phyloP scores from a whole-genome alignment of 2,797 vertebrate genomes.

The Coregonus sp. region DNA sequence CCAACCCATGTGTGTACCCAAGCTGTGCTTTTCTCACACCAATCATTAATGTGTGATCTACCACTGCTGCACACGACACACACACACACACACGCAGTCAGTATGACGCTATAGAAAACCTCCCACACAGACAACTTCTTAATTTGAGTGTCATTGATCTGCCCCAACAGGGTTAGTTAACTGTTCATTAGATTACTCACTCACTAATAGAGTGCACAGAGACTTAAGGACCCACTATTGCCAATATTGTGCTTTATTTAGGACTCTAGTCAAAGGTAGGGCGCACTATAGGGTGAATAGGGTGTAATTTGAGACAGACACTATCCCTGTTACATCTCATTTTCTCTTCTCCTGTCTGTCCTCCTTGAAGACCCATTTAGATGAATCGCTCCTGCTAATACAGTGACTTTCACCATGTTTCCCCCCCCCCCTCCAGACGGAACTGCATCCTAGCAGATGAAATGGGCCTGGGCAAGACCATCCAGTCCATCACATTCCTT shows the following conservation, averaged over 20 bases:
- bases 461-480: constrained; percentile 99
- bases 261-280: neutral
- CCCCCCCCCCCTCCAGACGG: constrained; percentile 73
- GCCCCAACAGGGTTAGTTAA: neutral
- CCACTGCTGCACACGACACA: neutral
- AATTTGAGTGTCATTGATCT: neutral
- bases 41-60: neutral
- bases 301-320: neutral
- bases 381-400: too few species aligned
- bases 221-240: neutral
- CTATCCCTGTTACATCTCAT: neutral
- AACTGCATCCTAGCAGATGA: constrained; percentile 99
- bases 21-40: neutral
- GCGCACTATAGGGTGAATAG: neutral
- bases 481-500: constrained; percentile 99
- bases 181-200: neutral
- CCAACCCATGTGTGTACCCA: neutral
- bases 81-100: neutral
- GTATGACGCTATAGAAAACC: neutral
- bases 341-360: neutral
- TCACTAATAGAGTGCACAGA: neutral
- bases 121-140: neutral
- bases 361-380: neutral
- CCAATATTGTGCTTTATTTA: neutral
- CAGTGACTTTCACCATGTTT: neutral